These are phyloP conservation scores for Tipula confusa DNA, from an alignment of 2,888 invertebrate genomes.

Conservation along the genomic window DNA sequence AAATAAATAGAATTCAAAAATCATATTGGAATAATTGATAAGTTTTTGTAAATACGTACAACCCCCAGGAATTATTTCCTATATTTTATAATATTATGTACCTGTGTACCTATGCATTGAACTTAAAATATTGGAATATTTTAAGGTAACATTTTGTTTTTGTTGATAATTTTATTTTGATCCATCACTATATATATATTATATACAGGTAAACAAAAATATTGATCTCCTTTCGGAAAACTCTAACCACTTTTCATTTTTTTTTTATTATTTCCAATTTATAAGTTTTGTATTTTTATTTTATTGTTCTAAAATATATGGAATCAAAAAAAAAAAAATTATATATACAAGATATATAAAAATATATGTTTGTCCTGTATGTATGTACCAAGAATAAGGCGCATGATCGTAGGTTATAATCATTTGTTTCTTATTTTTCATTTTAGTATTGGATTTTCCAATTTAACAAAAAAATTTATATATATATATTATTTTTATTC, in stretches of 20 bases:
- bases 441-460: slow-evolving; percentile 30
- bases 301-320: neutral
- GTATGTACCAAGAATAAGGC: neutral
- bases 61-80: neutral
- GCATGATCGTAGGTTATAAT: slow-evolving; percentile 26
- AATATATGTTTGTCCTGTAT: neutral
- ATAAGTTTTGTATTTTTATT: neutral
- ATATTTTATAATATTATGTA: too few species aligned
- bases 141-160: neutral
- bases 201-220: neutral
- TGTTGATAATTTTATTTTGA: neutral
- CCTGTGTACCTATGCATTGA: neutral
- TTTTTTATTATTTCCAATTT: neutral
- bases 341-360: neutral
- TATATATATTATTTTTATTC: neutral
- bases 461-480: neutral
- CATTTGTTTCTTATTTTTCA: slow-evolving; percentile 26
- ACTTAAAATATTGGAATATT: neutral
- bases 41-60: neutral
- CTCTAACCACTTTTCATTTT: neutral
- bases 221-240: neutral
- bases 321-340: neutral
- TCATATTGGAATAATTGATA: slow-evolving; percentile 21
- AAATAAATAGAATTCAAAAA: slow-evolving; percentile 12
- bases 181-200: neutral